Conservation (phyloP, 2,113 vertebrate species). For the Zosterops pallidus region DNA sequence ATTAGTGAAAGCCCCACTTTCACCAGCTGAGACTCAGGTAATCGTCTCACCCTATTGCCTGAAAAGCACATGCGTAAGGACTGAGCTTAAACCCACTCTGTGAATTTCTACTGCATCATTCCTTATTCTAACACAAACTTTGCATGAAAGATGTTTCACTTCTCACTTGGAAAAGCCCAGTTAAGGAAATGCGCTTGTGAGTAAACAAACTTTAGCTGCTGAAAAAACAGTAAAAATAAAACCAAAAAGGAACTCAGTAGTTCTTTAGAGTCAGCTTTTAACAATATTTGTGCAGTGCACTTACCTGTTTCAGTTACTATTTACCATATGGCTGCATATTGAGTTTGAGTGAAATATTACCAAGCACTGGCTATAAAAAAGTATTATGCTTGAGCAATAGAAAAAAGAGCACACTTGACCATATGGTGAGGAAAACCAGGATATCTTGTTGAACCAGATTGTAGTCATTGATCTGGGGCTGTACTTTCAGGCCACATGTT, state of each 20-base stretch:
- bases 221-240: background rate
- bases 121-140: background rate
- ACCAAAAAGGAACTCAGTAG: background rate
- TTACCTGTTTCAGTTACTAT: background rate
- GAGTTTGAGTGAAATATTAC: background rate
- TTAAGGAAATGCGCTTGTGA: background rate
- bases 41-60: background rate
- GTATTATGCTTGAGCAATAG: background rate
- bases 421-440: background rate
- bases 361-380: background rate
- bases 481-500: background rate
- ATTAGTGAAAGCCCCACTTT: background rate
- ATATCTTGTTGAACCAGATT: background rate
- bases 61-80: background rate
- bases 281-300: background rate
- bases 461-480: background rate
- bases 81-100: background rate
- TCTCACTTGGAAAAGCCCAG: conserved; percentile 31
- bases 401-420: background rate
- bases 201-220: conserved; percentile 4
- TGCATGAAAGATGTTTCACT: background rate
- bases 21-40: background rate
- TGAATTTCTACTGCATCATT: background rate
- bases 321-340: background rate
- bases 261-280: background rate